Percentiles rank a stretch among this genome's conserved stretches.
These are phyloP conservation scores for Thamnaconus septentrionalis DNA, from an alignment of 2,113 vertebrate genomes.

Conservation along the genomic window DNA sequence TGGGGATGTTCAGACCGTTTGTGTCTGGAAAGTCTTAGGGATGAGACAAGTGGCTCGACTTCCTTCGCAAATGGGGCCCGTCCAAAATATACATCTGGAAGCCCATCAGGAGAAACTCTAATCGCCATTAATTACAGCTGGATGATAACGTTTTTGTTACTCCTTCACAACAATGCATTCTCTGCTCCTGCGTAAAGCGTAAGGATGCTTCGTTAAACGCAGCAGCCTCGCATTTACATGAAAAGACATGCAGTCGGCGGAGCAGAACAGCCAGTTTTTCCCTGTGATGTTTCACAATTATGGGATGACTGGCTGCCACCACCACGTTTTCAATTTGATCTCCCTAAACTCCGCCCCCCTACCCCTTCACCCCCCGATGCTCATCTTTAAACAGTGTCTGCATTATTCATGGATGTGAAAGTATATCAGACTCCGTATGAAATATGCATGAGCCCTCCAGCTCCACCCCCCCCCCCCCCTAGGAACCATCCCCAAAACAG, in stretches of 20 bases:
- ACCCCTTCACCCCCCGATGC: slow-evolving; percentile 13
- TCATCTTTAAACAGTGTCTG: slow-evolving; percentile 64
- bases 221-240: too few relatives aligned
- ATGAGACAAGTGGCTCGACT: slow-evolving; percentile 52
- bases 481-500: too few relatives aligned
- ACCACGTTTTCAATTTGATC: slow-evolving; percentile 64
- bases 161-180: neutral
- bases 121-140: slow-evolving; percentile 17
- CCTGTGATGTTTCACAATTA: slow-evolving; percentile 17
- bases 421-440: slow-evolving; percentile 66
- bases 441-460: slow-evolving; percentile 69
- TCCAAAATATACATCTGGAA: slow-evolving; percentile 70
- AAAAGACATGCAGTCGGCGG: too few relatives aligned
- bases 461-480: neutral
- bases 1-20: slow-evolving; percentile 48
- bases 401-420: slow-evolving; percentile 73
- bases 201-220: neutral
- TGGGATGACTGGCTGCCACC: slow-evolving; percentile 21
- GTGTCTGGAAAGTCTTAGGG: slow-evolving; percentile 35
- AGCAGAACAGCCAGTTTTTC: neutral
- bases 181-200: slow-evolving; percentile 8
- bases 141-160: slow-evolving; percentile 10
- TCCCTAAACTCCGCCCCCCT: slow-evolving; percentile 25
- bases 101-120: slow-evolving; percentile 33
- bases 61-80: slow-evolving; percentile 47